phyloP scores from a whole-genome alignment of 1,140 invertebrate genomes.

The Magallana gigas region DNA sequence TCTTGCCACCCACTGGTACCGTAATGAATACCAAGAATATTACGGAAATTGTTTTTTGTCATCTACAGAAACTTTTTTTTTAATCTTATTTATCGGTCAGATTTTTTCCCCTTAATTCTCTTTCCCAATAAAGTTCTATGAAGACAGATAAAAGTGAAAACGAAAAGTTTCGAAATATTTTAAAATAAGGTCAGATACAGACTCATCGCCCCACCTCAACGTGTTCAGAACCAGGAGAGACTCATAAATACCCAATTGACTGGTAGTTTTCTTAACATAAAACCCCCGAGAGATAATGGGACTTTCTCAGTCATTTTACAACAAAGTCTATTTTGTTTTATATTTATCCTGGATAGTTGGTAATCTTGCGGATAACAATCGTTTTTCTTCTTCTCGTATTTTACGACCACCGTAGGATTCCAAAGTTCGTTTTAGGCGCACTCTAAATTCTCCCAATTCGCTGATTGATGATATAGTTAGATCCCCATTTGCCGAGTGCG shows the following conservation, averaged over 20 bases:
- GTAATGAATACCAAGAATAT: background rate
- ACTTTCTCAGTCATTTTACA: slow-evolving; percentile 16
- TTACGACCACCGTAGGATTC: slow-evolving; percentile 1
- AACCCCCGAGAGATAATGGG: background rate
- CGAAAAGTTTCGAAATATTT: too few relatives aligned
- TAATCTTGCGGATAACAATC: slow-evolving; percentile 17
- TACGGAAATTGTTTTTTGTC: too few relatives aligned
- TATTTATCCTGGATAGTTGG: background rate
- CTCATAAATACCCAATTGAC: background rate
- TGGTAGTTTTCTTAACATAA: background rate
- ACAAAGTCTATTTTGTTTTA: background rate
- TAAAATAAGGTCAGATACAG: too few relatives aligned
- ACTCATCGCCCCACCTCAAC: too few relatives aligned
- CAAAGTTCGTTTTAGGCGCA: background rate
- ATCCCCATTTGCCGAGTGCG: slow-evolving; percentile 19
- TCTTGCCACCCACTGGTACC: background rate
- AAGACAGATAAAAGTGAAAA: too few relatives aligned
- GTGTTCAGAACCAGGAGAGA: too few relatives aligned
- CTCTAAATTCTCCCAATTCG: background rate
- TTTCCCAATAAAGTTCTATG: too few relatives aligned
- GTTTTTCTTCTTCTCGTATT: background rate
- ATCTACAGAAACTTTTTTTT: too few relatives aligned
- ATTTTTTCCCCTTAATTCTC: too few relatives aligned
- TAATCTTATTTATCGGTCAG: too few relatives aligned
- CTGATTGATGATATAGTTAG: slow-evolving; percentile 8